phyloP scores from a whole-genome alignment of 2,797 vertebrate genomes.

The Bradypodion ventrale region DNA sequence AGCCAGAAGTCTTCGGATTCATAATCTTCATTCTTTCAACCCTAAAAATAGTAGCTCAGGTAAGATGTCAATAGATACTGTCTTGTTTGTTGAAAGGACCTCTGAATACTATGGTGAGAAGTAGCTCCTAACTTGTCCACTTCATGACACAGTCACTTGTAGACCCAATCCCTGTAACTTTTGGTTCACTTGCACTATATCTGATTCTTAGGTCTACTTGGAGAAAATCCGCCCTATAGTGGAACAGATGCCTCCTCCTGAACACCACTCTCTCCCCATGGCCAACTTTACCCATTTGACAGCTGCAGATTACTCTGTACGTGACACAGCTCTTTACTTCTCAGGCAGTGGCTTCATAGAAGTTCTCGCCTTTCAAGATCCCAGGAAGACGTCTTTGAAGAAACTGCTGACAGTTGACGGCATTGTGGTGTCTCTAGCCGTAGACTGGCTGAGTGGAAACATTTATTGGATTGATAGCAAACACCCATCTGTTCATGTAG shows the following conservation, averaged over 20 bases:
- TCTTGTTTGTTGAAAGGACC: not conserved
- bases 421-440: conserved; percentile 76
- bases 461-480: conserved; percentile 86
- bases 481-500: conserved; percentile 76
- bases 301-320: conserved; percentile 75
- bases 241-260: conserved; percentile 75
- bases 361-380: conserved; percentile 74
- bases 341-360: conserved; percentile 79
- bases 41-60: not conserved
- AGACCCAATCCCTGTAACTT: not conserved
- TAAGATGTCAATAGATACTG: not conserved
- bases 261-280: conserved; percentile 70
- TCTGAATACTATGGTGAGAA: not conserved
- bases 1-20: not conserved
- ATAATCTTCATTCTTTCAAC: not conserved
- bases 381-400: conserved; percentile 70
- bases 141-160: not conserved
- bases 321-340: conserved; percentile 79
- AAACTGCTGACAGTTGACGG: conserved; percentile 73
- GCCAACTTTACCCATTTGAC: conserved; percentile 74
- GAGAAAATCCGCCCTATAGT: conserved; percentile 68
- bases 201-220: conserved; percentile 80
- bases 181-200: not conserved
- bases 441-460: conserved; percentile 90
- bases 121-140: not conserved